These are phyloP conservation scores for Forbesichthys papilliferus DNA, from an alignment of 2,113 vertebrate genomes.

Conservation along the genomic window DNA sequence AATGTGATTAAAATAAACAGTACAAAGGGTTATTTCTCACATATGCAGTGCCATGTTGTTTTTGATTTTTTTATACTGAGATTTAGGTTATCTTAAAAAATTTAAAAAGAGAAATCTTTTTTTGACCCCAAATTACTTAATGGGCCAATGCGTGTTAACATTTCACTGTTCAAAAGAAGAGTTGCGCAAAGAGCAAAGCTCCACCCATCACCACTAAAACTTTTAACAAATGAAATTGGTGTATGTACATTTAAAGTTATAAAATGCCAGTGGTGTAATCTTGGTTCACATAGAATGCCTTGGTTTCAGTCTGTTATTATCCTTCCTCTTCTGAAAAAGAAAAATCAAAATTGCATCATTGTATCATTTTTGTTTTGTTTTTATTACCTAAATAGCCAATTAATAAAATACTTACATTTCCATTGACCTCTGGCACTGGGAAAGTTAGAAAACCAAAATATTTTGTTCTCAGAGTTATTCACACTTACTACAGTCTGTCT, in stretches of 20 bases:
- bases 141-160: too few species aligned
- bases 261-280: conserved; percentile 31
- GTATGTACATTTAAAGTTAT: conserved; percentile 12
- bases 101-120: too few species aligned
- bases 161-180: too few species aligned
- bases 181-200: not conserved
- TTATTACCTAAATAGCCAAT: conserved; percentile 39
- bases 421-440: conserved; percentile 33
- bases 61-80: too few species aligned
- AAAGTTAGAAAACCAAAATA: conserved; percentile 37
- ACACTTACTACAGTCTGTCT: not conserved
- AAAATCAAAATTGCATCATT: conserved; percentile 10
- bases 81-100: too few species aligned
- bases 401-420: conserved; percentile 51
- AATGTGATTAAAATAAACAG: too few species aligned
- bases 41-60: too few species aligned
- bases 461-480: conserved; percentile 34
- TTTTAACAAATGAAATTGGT: not conserved
- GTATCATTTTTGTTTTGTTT: conserved; percentile 27
- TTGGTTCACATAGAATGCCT: conserved; percentile 33
- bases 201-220: not conserved
- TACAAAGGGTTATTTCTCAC: too few species aligned
- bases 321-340: conserved; percentile 37
- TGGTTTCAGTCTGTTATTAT: conserved; percentile 54
- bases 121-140: too few species aligned